Evolutionary conservation across 2,113 vertebrate species (phyloP), one percentile per base, ranked within the genome.

Genomic region (Phrynosoma platyrhinos): DNA sequence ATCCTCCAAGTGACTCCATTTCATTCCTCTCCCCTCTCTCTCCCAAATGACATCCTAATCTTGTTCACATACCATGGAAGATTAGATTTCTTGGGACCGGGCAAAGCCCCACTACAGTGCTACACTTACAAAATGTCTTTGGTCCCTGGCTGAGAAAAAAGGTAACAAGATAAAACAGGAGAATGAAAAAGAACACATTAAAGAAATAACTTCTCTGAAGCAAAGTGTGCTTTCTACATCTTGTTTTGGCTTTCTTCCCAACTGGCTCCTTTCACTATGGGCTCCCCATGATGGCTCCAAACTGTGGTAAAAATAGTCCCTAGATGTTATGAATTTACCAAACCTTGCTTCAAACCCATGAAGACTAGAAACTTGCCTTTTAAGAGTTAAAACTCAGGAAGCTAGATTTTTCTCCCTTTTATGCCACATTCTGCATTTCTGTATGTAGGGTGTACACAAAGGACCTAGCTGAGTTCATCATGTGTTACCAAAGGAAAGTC

Each of bases 21-120:
- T 9, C 30, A 36, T 64, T 27, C 42, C 21, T 9, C 12, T 36
- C 4, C n/a, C 47, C n/a, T 20, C 40, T 62, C 2, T 1, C 52
- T 6, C 21, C 14, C 25, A n/a, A n/a, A n/a, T 8, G 30, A 30
- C 16, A 47, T 42, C 36, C 18, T 72, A 72, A 83, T 83, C 68
- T 72, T 5, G 9, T 9, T 47, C 16, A 27, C n/a, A 21, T 79
- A 47, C 76, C 52, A 69, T 79, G 42, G 42, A 79, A n/a, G 85
- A 79, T 86, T 86, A 71, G 85, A 53, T 69, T 86, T 71, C 85
- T 64, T 40, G 42, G 55, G 75, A 69, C 32, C 8, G 30, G 23
- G 30, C 42, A 32, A 36, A 79, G 23, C 21, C 9, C 20, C 13
- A 1, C 5, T 14, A 9, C 13, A 23, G 21, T 52, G 75, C 78